Base-by-base conservation (phyloP, 2,797 vertebrate genomes). In the Nothura maculosa region DNA sequence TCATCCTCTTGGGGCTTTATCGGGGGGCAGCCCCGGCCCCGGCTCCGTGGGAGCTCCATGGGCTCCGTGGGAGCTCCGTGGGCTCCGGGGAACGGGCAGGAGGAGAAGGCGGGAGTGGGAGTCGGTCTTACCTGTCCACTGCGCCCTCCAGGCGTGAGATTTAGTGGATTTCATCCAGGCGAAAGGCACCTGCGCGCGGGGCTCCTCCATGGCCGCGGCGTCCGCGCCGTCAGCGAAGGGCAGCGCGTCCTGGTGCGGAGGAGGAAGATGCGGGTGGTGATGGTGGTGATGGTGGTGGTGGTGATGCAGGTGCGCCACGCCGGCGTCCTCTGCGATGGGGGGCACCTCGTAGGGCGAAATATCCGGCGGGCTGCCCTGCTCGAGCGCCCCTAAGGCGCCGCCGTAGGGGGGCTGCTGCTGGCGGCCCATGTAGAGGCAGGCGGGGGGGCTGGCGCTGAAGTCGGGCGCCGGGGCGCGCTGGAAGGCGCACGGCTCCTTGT, bases 121-220 rank as follows among this genome's bases (percentile, higher is more conserved):
- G n/a, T 27, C 9, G 30, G 32, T 64, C 94, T 99, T 99, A 99
- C 99, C 99, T 97, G 99, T 81, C 99, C 99, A 99, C 95, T 99
- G 99, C 81, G 98, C 99, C 95, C 99, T 99, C 99, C 99, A 99
- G 69, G 98, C 96, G 87, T 99, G 99, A 50, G 99, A 99, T 93
- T 99, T 99, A 42, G 99, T 99, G 75, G 98, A 99, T 96, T 99
- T 99, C 99, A 99, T 99, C 99, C 99, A 99, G 19, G 99, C 99
- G 92, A 99, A 99, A 34, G 99, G 99, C 75, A 99, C 97, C 79
- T 98, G 98, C 82, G 97, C 98, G 85, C 98, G 98, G 85, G 98
- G 97, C 38, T 98, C 98, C 52, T 98, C 98, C 80, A 98, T 85
- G 30, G 94, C 73, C 8, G 97, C 97, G 1, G 98, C 40, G 14